Evolutionary conservation across 2,113 vertebrate genomes (phyloP).

Genomic region (Prietella phreatophila): DNA sequence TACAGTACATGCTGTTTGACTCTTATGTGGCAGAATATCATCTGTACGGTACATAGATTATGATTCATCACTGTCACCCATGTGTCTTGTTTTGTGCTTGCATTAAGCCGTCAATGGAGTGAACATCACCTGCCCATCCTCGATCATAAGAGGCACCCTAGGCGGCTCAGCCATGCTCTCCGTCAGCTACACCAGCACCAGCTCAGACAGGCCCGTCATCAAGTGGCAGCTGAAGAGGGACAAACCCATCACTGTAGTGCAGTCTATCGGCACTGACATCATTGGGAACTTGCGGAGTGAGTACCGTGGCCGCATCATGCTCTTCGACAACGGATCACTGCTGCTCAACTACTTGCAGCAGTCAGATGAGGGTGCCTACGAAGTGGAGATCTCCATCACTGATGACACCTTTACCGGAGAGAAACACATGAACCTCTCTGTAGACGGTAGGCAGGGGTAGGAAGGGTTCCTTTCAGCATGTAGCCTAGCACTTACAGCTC

Average conservation of each 20-base stretch:
- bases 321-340: constrained; percentile 91
- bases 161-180: constrained; percentile 88
- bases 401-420: constrained; percentile 91
- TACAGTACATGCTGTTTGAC: not conserved
- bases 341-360: constrained; percentile 86
- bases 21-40: not conserved
- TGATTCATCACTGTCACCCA: not conserved
- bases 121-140: constrained; percentile 86
- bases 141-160: constrained; percentile 76
- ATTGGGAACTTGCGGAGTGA: constrained; percentile 87
- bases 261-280: constrained; percentile 91
- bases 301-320: constrained; percentile 87
- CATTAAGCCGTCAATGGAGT: constrained; percentile 78
- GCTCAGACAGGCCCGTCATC: constrained; percentile 87
- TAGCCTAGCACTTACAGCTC: not conserved
- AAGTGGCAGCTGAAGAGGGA: constrained; percentile 92
- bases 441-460: constrained; percentile 80
- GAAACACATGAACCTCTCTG: constrained; percentile 88
- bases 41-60: not conserved
- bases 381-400: constrained; percentile 96
- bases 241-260: constrained; percentile 87
- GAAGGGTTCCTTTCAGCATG: not conserved
- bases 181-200: constrained; percentile 84
- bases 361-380: constrained; percentile 85
- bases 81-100: constrained; percentile 7